Percentiles rank a stretch among this genome's conserved stretches.
These are phyloP conservation scores for Drosophila anomelani DNA, from an alignment of 2,888 invertebrate species.

Conservation along the genomic window DNA sequence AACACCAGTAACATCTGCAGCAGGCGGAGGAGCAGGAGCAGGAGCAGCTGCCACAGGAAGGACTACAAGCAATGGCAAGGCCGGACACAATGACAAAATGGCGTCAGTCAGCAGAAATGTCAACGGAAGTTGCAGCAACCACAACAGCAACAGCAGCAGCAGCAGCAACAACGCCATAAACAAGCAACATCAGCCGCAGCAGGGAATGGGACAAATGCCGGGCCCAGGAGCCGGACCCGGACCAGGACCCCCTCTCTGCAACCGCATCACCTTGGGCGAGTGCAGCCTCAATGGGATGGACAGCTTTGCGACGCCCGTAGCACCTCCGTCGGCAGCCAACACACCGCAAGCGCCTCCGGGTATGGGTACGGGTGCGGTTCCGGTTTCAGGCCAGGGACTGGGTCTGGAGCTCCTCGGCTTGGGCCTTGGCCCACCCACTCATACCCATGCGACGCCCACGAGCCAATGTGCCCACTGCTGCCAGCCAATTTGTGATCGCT, in stretches of 20 bases:
- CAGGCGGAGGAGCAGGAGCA: constrained; percentile 55
- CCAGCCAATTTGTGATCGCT: constrained; percentile 90
- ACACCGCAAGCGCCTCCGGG: constrained; percentile 69
- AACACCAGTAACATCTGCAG: constrained; percentile 79
- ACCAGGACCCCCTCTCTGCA: constrained; percentile 46
- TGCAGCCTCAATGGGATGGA: constrained; percentile 76
- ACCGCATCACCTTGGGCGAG: constrained; percentile 75
- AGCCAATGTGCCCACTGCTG: constrained; percentile 89
- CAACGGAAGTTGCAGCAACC: constrained; percentile 77
- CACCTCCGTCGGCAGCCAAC: constrained; percentile 50
- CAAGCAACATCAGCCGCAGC: constrained; percentile 40
- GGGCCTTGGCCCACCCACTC: background rate
- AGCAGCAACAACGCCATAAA: constrained; percentile 49
- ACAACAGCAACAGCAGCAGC: constrained; percentile 64
- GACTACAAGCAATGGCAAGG: constrained; percentile 39
- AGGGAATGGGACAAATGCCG: constrained; percentile 46
- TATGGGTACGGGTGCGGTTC: constrained; percentile 46
- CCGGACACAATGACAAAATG: constrained; percentile 75
- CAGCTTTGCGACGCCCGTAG: constrained; percentile 54
- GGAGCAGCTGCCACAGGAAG: constrained; percentile 54
- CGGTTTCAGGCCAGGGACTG: constrained; percentile 19
- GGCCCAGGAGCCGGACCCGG: constrained; percentile 53
- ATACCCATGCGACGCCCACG: background rate
- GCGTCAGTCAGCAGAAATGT: constrained; percentile 74
- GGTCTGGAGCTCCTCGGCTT: constrained; percentile 20